Evolutionary conservation across 37 sponge, comb jelly and placozoan species (phyloP), one percentile per base, ranked within the genome.

Genomic region (Petrosia ficiformis): DNA sequence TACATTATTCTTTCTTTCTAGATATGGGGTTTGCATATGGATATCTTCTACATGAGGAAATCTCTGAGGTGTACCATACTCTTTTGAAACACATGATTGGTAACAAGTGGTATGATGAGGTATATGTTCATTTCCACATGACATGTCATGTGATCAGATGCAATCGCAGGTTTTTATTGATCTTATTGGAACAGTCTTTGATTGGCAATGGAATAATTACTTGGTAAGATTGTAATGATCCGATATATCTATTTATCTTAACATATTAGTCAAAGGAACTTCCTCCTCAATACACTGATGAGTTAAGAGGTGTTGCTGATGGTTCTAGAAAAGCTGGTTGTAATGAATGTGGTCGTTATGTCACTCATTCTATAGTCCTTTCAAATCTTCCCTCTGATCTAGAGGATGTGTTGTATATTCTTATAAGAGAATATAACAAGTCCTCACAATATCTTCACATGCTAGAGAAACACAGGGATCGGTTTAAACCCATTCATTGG

Each of bases 181-280:
- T 5, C 48, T 57, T 1, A 4, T 88, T 22, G 89, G 71, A n/a
- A 29, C 54, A 3, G 84, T 80, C 4, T 40, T 88, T 39, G 89
- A 88, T 71, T 88, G 84, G 83, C 89, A 88, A 52, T 88, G 89
- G 89, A 77, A 72, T 5, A 71, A 88, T 64, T 83, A 83, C 71
- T 31, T 88, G 76, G 89, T 88, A 22, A 73, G 82, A 37, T 5
- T 6, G 4, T 65, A 4, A 4, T 5, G 26, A 57, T 38, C 22
- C 16, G 56, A 31, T 16, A 4, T 4, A 8, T 6, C 35, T 52
- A 32, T 26, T 39, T 36, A 31, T 33, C 22, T 39, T 16, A 39
- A 8, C 5, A n/a, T 42, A 39, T 11, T 38, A 88, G 89, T 88
- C 89, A 1, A 82, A 72, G 59, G 73, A 77, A 57, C 57, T 88